Evolutionary conservation across 1,140 invertebrate species (phyloP), one percentile per base, ranked within the genome.

Genomic region (Cyphomyrmex costatus): DNA sequence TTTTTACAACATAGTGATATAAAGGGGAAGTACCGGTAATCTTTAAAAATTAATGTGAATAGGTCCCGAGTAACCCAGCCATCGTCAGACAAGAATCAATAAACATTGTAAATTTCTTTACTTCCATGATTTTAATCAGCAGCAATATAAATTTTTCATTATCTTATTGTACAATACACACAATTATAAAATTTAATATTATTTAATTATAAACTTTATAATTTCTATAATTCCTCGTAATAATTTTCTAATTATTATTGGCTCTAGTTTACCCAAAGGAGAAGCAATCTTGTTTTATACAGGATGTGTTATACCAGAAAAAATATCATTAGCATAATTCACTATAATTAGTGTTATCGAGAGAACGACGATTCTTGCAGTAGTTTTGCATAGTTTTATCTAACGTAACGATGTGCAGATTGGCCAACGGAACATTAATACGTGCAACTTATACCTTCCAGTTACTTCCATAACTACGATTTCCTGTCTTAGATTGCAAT

Each of bases 351-450:
- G 24, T 5, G 14, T 83, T 83, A 60, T 83, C 36, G 14, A 33
- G n/a, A 49, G 24, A 46, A 71, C 78, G 76, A 78, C 60, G 49
- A 60, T 27, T 82, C n/a, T 33, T 56, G 56, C 19, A 24, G 1
- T 3, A 10, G 33, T 58, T 73, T 73, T 61, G 51, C 79, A 73
- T 73, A 82, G 24, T 83, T 83, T 82, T 82, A 82, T 82, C 66
- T 73, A 82, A 56, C 24, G 51, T 46, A 33, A 46, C 60, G 79
- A 73, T 8, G 27, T 53, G 79, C 53, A 56, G 79, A 73, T 73
- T 82, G 68, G 66, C 51, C 24, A 58, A n/a, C 21, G 16, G 33
- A 19, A 36, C 68, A 73, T 74, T 83, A 83, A 74, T 63, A 27
- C 14, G 2, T 27, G 14, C 19, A 16, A 8, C 27, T 73, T 58